Base-by-base conservation (phyloP, 2,888 invertebrate species). In the Eueremaeus valkanovi region DNA sequence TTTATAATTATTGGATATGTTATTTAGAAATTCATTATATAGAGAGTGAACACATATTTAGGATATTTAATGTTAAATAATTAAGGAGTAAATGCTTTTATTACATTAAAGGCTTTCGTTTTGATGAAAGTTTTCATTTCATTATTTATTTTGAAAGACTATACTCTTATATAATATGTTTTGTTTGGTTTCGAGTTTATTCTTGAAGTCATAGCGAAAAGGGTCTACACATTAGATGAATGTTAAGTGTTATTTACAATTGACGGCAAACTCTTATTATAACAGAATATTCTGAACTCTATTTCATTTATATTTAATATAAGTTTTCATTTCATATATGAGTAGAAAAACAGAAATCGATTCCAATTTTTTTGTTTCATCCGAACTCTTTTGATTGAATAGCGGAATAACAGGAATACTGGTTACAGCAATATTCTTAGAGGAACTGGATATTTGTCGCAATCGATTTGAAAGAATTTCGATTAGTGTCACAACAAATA, bases 71-170 rank as follows among this genome's bases (percentile, higher is more conserved):
- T n/a, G 63, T 66, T 66, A 31, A 66, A 66, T 66, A 36, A 66
- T 66, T 66, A 66, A 66, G 36, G 21, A 66, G 1, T 66, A 66
- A 66, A 66, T 36, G 33, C 36, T 66, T 66, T 61, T 66, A 66
- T 66, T 36, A 21, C 21, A 66, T 66, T 36, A 66, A 66, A 66
- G 63, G n/a, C 36, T 66, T 66, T 66, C 6, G 21, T 36, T 66
- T 66, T 66, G 36, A 36, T 66, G 63, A 66, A 66, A 66, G 36
- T 66, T 66, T 61, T 66, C 63, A 66, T 66, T 66, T 66, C 29
- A 29, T 66, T 66, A 66, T 66, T 66, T 31, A 66, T 66, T 31
- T 8, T 33, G 6, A 9, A 40, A n/a, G 36, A 40, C 8, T 66
- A 36, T 36, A 11, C 63, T 45, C 16, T 45, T 16, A 11, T 45